These are phyloP conservation scores for Glossophaga mutica DNA, from an alignment of 2,797 vertebrate species.

Conservation along the genomic window DNA sequence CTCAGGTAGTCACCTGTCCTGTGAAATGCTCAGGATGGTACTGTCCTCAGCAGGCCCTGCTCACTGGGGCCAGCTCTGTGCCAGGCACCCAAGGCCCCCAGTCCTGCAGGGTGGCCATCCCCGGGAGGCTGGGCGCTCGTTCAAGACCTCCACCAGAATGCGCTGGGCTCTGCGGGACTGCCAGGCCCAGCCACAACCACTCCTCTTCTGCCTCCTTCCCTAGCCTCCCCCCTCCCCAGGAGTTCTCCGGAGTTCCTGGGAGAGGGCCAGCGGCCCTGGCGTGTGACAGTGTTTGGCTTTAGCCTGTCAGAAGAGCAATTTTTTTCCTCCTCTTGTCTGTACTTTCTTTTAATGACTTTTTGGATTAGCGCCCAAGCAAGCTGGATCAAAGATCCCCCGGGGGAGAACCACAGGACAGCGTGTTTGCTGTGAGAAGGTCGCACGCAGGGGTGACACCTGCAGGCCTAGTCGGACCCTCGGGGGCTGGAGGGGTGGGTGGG, in stretches of 20 bases:
- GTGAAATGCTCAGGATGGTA: fast-evolving
- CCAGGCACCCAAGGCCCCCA: neutral
- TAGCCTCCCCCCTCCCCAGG: neutral
- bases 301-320: slow-evolving; percentile 62
- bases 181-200: neutral
- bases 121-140: neutral
- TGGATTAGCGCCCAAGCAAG: slow-evolving; percentile 69
- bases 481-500: fast-evolving
- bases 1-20: neutral
- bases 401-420: fast-evolving
- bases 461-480: neutral
- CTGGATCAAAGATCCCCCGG: slow-evolving; percentile 66
- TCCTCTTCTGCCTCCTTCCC: neutral
- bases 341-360: slow-evolving; percentile 79
- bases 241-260: neutral
- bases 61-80: neutral
- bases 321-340: slow-evolving; percentile 70
- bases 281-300: slow-evolving; percentile 70
- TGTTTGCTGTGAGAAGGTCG: neutral
- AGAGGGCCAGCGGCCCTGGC: slow-evolving; percentile 66
- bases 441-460: neutral
- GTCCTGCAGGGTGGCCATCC: neutral
- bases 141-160: neutral
- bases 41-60: neutral
- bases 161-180: slow-evolving; percentile 41